phyloP scores from a whole-genome alignment of 2,888 invertebrate species.

The Tipula vernalis region DNA sequence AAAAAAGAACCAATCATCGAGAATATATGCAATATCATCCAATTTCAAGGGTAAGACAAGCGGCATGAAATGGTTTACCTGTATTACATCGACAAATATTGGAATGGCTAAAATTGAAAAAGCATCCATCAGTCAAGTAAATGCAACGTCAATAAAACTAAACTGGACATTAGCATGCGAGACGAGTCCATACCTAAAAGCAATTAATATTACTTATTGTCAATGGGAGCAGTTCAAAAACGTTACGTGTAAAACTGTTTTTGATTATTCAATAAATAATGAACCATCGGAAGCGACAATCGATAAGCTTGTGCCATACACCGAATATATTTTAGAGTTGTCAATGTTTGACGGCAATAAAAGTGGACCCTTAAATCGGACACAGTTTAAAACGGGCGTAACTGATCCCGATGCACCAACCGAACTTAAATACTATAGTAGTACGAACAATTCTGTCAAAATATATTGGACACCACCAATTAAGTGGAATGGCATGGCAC shows the following conservation, averaged over 20 bases:
- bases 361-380: not conserved
- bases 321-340: not conserved
- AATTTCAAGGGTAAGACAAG: not conserved
- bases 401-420: not conserved
- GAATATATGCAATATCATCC: not conserved
- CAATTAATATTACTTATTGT: not conserved
- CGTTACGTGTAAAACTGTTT: not conserved
- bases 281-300: not conserved
- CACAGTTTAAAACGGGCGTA: not conserved
- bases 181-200: not conserved
- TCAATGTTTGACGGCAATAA: not conserved
- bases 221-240: not conserved
- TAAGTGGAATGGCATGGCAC: not conserved
- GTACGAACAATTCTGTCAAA: not conserved
- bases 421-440: not conserved
- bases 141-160: not conserved
- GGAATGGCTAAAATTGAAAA: not conserved
- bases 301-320: not conserved
- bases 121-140: not conserved
- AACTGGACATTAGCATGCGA: not conserved
- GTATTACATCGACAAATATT: not conserved
- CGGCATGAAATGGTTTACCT: not conserved
- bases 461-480: not conserved
- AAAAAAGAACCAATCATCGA: not conserved
- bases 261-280: not conserved